A percentile compares a stretch with the other conserved stretches of the same genome.
phyloP scores from a whole-genome alignment of 2,888 invertebrate species.

The Hipparchia sbordonii region DNA sequence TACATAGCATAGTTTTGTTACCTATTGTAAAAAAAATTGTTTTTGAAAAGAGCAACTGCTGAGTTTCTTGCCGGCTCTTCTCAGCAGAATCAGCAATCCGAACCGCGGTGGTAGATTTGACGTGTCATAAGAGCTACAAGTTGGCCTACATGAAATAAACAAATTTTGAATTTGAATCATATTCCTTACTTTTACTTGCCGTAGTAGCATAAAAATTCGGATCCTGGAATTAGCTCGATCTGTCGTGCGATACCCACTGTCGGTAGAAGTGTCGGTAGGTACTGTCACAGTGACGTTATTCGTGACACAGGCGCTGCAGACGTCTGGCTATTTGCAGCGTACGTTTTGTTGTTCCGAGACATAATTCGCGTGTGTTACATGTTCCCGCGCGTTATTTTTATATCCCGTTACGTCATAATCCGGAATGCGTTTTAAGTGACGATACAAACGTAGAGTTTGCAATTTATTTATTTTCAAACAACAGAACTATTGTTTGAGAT shows the following conservation, averaged over 20 bases:
- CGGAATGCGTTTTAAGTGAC: slow-evolving; percentile 12
- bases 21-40: too few relatives aligned
- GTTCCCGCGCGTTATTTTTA: slow-evolving; percentile 19
- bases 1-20: too few relatives aligned
- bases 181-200: not conserved
- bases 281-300: slow-evolving; percentile 13
- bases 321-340: slow-evolving; percentile 49
- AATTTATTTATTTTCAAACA: not conserved
- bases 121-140: too few relatives aligned
- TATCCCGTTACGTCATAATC: slow-evolving; percentile 26
- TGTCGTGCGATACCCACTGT: not conserved
- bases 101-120: too few relatives aligned
- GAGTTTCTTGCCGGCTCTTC: too few relatives aligned
- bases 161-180: not conserved
- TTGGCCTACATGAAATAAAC: too few relatives aligned
- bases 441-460: not conserved
- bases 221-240: not conserved
- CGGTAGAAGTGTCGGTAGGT: not conserved
- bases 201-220: too few relatives aligned
- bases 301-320: slow-evolving; percentile 41
- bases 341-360: slow-evolving; percentile 44
- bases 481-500: too few relatives aligned
- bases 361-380: slow-evolving; percentile 29
- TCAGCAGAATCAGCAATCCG: too few relatives aligned
- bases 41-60: too few relatives aligned